Evolutionary conservation across 2,113 vertebrate species (phyloP), one percentile per base, ranked within the genome.

Genomic region (Canis aureus): DNA sequence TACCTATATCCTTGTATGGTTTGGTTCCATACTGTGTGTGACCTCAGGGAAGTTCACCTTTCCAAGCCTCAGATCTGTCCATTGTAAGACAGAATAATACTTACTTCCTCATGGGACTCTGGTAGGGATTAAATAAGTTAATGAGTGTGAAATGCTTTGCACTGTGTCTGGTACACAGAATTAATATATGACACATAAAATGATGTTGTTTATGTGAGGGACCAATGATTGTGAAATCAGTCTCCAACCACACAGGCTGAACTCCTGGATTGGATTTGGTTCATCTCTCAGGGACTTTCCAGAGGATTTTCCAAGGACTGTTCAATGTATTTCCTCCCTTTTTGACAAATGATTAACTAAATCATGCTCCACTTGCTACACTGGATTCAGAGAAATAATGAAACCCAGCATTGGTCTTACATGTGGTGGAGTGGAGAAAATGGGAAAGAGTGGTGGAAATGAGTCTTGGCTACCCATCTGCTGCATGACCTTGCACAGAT

Each of bases 201-300:
- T 3, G 8, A 71, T 35, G 17, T 3, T 82, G 89, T 89, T 89
- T 84, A 5, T 59, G 49, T 81, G 55, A 76, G 94, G 80, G 25
- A 43, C 25, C 49, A 38, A 23, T 27, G 53, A 51, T 38, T 94
- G 88, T 92, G 84, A 96, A 95, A 90, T 96, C 53, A 27, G 43
- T 49, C 67, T 83, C 69, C 66, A 84, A 78, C 57, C 55, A 59
- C 8, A 25, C 17, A 22, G 53, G 13, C 53, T 94, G 57, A 38
- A 82, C 74, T 79, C 13, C 25, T 67, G 76, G 38, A 23, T 43
- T 92, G 69, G 67, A 95, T 49, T 43, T 79, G 59, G 8, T 88
- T 86, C 35, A 7, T 88, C 43, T 79, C 74, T 60, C 64, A 43
- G 94, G 97, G 95, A 93, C 66, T 97, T 97, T 97, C 95, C 95